Base-by-base conservation (phyloP, 2,888 invertebrate species). In the Phortica magna region DNA sequence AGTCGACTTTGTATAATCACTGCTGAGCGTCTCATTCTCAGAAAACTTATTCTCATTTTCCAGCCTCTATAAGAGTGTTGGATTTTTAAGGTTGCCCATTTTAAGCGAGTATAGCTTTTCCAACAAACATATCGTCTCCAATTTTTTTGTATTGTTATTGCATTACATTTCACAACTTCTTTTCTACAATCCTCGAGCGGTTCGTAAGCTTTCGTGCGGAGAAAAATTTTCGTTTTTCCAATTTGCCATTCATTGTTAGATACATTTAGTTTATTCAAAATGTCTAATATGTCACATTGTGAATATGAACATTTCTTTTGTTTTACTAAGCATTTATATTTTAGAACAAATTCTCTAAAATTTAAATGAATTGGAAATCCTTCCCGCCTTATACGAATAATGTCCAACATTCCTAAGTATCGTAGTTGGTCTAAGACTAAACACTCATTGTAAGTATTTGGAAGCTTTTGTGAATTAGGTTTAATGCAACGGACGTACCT, bases 401-500 rank as follows among this genome's bases (percentile, higher is more conserved):
- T 98, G 91, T 98, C 98, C 90, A 97, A 93, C 97, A 98, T 98
- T 78, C 98, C 98, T 79, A 98, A 93, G 93, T 98, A 98, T 87
- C 95, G 95, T 72, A 98, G 93, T 92, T 98, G 98, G 88, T 97
- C 97, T 83, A 96, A 92, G 1, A 98, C 98, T 77, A 98, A 93
- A 75, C 94, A 94, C 77, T 95, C 95, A 90, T 95, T 95, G 92
- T 96, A 98, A 87, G 95, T 94, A 87, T 97, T 95, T 0, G 97
- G 94, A 74, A 94, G 93, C 91, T 98, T 98, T 85, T 95, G 94
- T 91, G 95, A 94, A 91, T 98, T 98, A 0, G 98, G 98, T 88
- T 98, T 98, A 86, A 98, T 98, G 91, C 98, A 98, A 65, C 98
- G 94, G 53, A 97, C 97, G 91, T 98, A 96, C 95, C 95, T 95